Evolutionary conservation across 1,140 invertebrate species (phyloP).

Genomic region (Drosophila obscura): DNA sequence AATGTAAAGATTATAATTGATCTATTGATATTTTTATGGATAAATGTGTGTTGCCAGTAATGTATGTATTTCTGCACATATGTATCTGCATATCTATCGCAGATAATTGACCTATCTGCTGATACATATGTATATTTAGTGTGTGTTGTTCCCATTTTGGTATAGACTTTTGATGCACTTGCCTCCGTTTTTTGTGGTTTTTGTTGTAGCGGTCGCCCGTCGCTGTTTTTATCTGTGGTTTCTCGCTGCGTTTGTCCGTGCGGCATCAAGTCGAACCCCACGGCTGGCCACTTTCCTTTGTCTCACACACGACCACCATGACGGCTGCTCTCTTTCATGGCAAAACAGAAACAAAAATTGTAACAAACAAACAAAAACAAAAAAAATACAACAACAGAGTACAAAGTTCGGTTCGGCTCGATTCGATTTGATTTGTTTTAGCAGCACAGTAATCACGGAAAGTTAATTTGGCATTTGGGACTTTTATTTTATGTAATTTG

Average conservation of each 20-base stretch:
- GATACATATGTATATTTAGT: slow-evolving; percentile 4
- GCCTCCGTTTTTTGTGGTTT: slow-evolving; percentile 49
- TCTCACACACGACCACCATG: slow-evolving; percentile 64
- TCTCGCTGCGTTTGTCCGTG: slow-evolving; percentile 19
- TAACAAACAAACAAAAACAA: slow-evolving; percentile 11
- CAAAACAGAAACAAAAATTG: slow-evolving; percentile 21
- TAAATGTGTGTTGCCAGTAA: too few species aligned
- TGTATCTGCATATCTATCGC: too few species aligned
- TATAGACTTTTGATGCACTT: slow-evolving; percentile 41
- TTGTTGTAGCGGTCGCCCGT: slow-evolving; percentile 11
- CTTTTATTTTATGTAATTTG: too few species aligned
- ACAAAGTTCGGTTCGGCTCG: slow-evolving; percentile 32
- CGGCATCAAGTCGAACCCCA: slow-evolving; percentile 61
- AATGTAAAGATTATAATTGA: too few species aligned
- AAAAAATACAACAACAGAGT: slow-evolving; percentile 12
- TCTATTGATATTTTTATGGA: too few species aligned
- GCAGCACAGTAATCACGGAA: too few species aligned
- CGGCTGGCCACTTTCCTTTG: slow-evolving; percentile 74
- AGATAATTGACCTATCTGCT: neutral
- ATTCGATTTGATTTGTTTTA: too few species aligned
- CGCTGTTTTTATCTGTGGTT: slow-evolving; percentile 26
- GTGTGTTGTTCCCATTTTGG: neutral
- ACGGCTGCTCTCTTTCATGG: slow-evolving; percentile 37
- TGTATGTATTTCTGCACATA: too few species aligned
- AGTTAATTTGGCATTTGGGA: too few species aligned